These are phyloP conservation scores for Hyposmocoma kahamanoa DNA, from an alignment of 1,140 invertebrate genomes.

Conservation along the genomic window DNA sequence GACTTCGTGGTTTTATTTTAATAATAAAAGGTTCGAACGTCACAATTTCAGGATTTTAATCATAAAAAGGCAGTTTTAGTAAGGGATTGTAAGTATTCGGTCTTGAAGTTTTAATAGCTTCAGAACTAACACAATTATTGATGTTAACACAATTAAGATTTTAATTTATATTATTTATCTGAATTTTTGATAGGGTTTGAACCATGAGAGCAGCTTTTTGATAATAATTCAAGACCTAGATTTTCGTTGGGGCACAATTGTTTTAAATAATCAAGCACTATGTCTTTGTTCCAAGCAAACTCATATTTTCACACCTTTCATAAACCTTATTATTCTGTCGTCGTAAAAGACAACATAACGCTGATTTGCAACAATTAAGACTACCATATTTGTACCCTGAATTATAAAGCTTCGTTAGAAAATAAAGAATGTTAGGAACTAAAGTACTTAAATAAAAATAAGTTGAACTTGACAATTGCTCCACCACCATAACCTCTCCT, in stretches of 20 bases:
- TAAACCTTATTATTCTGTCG: neutral
- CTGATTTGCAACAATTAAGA: slow-evolving; percentile 4
- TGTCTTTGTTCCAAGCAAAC: neutral
- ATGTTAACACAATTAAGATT: neutral
- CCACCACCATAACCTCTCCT: neutral
- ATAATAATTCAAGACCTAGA: neutral
- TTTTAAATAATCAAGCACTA: neutral
- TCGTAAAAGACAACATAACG: neutral
- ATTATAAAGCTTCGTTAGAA: neutral
- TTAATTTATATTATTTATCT: neutral
- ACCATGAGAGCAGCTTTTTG: neutral
- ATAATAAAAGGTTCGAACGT: no score
- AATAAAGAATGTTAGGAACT: slow-evolving; percentile 2
- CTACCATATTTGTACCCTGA: neutral
- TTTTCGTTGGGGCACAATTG: slow-evolving; percentile 1
- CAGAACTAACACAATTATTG: neutral
- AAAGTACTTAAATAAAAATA: neutral
- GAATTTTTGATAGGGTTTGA: neutral
- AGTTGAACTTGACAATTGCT: neutral
- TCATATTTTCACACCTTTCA: slow-evolving; percentile 4
- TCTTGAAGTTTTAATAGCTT: slow-evolving; percentile 4
- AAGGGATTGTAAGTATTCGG: neutral
- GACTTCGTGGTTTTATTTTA: no score
- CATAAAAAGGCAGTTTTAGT: slow-evolving; percentile 1
- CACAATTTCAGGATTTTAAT: slow-evolving; percentile 1